These are phyloP conservation scores for Metallyticus violacea DNA, from an alignment of 2,888 invertebrate species.

Conservation along the genomic window DNA sequence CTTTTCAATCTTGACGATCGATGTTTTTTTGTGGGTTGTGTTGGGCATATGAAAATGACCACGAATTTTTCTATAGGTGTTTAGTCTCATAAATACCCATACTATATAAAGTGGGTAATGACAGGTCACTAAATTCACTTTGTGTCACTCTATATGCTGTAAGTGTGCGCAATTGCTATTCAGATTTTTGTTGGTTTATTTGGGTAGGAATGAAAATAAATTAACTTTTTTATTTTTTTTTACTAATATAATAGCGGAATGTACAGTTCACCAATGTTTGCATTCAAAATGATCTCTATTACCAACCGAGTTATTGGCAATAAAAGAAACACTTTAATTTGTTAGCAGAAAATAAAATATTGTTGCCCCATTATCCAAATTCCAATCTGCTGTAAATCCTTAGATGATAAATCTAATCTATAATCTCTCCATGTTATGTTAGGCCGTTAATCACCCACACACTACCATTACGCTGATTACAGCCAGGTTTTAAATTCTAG, in stretches of 20 bases:
- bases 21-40: too few species aligned
- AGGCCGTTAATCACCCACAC: background rate
- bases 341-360: background rate
- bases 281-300: background rate
- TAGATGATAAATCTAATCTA: background rate
- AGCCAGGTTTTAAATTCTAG: background rate
- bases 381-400: background rate
- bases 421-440: background rate
- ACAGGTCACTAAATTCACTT: too few species aligned
- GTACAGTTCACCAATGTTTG: background rate
- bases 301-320: background rate
- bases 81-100: too few species aligned
- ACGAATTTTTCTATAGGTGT: too few species aligned
- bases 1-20: too few species aligned
- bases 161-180: too few species aligned
- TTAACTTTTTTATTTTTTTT: background rate
- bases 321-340: background rate
- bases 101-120: too few species aligned
- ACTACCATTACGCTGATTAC: background rate
- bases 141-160: too few species aligned
- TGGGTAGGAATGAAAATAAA: too few species aligned
- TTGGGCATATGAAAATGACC: too few species aligned
- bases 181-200: too few species aligned
- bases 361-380: background rate
- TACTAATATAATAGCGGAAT: too few species aligned